Base-by-base conservation (phyloP, 2,888 invertebrate genomes). In the Glyphotaelius pellucidus region DNA sequence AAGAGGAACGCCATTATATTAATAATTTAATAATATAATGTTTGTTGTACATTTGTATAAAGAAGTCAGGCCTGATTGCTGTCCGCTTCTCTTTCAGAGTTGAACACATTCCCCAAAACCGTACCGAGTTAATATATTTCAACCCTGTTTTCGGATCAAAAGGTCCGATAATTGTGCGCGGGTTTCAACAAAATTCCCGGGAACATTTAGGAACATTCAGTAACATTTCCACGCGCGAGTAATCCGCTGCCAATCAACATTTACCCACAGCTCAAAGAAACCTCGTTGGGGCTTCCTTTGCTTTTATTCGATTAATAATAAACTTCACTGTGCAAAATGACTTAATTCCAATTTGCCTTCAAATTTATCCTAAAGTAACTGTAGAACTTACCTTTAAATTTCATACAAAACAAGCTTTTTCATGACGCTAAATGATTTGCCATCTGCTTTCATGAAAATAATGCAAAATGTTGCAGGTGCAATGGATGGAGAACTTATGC, bases 161-260 rank as follows among this genome's bases (percentile, higher is more conserved):
- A 83, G 83, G 83, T 83, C 35, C 83, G 83, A 83, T 83, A 83
- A 83, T 83, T 83, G 83, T 83, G 38, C 83, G 83, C 31, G 83
- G 83, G 32, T 83, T 83, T 83, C 83, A 35, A 35, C 83, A 35
- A 35, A 83, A 83, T 83, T 83, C 32, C 83, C 83, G 25, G n/a
- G 67, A 67, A 67, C 67, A 67, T 67, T 67, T 67, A 67, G 67
- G 67, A 67, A 67, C 67, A 67, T 67, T 67, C 67, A 35, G 83
- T 32, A 83, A 83, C 83, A 32, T 83, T 83, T 35, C 83, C 83
- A 32, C 32, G 83, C 83, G 83, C 35, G 81, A 83, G 32, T 35
- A 35, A 31, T 83, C 81, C 32, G 15, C 30, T 83, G 83, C 83
- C 83, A 83, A 83, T 83, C 83, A 83, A 25, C 83, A 83, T 83